Evolutionary conservation across 2,797 vertebrate species (phyloP), one percentile per base, ranked within the genome.

Genomic region (Chaunax sp.): DNA sequence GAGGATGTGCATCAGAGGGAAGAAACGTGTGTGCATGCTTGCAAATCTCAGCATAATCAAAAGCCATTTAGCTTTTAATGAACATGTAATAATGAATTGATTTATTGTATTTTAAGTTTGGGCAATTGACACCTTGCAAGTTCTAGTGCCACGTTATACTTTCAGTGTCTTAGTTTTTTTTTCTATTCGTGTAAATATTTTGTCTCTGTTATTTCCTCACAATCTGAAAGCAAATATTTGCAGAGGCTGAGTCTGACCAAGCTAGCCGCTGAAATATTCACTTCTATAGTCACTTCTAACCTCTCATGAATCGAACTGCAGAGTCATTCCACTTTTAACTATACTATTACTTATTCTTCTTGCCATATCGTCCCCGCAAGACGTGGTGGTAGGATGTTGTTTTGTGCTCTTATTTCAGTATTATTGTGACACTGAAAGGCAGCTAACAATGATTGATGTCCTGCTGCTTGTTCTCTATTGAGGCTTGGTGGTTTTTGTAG

Each of bases 361-460:
- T 67, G 15, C 10, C 63, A 3, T 12, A 73, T 52, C 7, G n/a
- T n/a, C 60, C 33, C 23, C 14, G 22, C 3, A 4, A 28, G 14
- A 43, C n/a, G 3, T 51, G 3, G 5, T 45, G 16, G 11, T 13
- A 5, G 8, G 28, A 28, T 38, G 14, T 43, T 30, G 41, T 50
- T 12, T 41, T 47, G 26, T 57, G 51, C 23, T 65, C 5, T 20
- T 22, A 15, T 55, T 56, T 56, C 30, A 40, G 51, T 58, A 84
- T 89, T 88, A 85, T 82, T 71, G 76, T 82, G 82, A 46, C 77
- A 51, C 46, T 62, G 78, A 84, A 70, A 87, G 77, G 78, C 55
- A 25, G 78, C 78, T 89, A 90, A 90, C 84, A 81, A 83, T 89
- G 90, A 92, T 84, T 63, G 87, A 91, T 87, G 68, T 68, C 69